These are phyloP conservation scores for Zaprionus bogoriensis DNA, from an alignment of 2,888 invertebrate species.

Conservation along the genomic window DNA sequence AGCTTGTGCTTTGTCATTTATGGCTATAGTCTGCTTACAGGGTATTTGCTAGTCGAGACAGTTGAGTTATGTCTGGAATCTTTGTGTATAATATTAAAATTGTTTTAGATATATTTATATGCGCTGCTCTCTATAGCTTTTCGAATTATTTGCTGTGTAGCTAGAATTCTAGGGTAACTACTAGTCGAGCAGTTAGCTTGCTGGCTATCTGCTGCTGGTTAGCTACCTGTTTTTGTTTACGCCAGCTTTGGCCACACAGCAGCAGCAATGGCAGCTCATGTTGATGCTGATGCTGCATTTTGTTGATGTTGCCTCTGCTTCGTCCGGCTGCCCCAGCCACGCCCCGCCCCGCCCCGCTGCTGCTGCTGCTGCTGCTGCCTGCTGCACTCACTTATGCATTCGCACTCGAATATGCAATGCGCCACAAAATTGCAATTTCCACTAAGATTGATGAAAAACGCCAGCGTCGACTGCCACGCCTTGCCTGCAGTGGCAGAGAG, in stretches of 20 bases:
- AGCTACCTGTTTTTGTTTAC: slow-evolving; percentile 50
- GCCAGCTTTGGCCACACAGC: slow-evolving; percentile 38
- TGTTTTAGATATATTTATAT: too few relatives aligned
- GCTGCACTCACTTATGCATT: slow-evolving; percentile 66
- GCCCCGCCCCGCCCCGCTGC: background rate
- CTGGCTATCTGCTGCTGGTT: slow-evolving; percentile 10
- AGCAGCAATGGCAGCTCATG: slow-evolving; percentile 36
- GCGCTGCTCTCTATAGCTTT: too few relatives aligned
- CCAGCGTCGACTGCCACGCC: slow-evolving; percentile 31
- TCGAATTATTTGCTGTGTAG: too few relatives aligned
- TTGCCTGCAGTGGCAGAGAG: too few relatives aligned
- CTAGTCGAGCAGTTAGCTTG: slow-evolving; percentile 1
- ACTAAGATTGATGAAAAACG: slow-evolving; percentile 78
- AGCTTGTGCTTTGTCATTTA: too few relatives aligned
- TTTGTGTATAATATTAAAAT: too few relatives aligned
- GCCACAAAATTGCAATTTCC: slow-evolving; percentile 76
- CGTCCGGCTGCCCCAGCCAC: background rate
- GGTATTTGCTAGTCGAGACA: too few relatives aligned
- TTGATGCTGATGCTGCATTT: slow-evolving; percentile 40
- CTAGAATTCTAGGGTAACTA: too few relatives aligned
- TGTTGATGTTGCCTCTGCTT: slow-evolving; percentile 22
- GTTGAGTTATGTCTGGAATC: too few relatives aligned
- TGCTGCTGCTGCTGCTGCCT: slow-evolving; percentile 19
- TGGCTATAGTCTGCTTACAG: too few relatives aligned
- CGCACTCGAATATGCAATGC: slow-evolving; percentile 71